Percentiles rank a stretch among this genome's conserved stretches.
These are phyloP conservation scores for western clawed frog (Xenopus tropicalis) DNA, from an alignment of 2,113 vertebrate genomes.

Conservation along the genomic window UCB_Xtro_10.0 CM004450.2:66871001-66871500, in stretches of 20 bases:
- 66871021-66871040: no score
- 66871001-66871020: no score
- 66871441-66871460: background rate
- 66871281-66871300: background rate
- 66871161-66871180: no score
- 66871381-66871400: conserved; percentile 1
- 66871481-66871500: background rate
- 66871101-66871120: no score
- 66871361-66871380: background rate
- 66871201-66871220: no score
- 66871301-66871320: background rate
- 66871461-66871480: background rate
- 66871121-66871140: no score
- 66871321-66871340: background rate
- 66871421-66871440: background rate
- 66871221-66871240: no score
- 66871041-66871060: no score
- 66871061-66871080: no score
- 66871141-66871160: no score
- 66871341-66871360: background rate
- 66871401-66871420: background rate
- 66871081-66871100: no score
- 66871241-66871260: background rate
- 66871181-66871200: no score
- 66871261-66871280: background rate